Percentiles rank a stretch among this genome's conserved stretches.
These are phyloP conservation scores for Chelon auratus DNA, from an alignment of 2,797 vertebrate species.

Conservation along the genomic window DNA sequence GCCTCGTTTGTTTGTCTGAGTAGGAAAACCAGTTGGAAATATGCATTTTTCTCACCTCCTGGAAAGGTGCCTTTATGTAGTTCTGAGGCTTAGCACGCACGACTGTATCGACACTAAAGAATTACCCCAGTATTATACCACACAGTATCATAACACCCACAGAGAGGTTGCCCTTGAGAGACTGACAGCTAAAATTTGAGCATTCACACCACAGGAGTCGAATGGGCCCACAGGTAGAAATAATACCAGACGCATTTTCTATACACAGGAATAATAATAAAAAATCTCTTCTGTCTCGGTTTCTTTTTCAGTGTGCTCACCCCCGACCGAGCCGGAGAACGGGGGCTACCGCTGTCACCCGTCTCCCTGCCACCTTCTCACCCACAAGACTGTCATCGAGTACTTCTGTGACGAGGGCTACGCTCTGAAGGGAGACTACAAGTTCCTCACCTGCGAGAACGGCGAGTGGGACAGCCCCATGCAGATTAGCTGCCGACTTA, in stretches of 20 bases:
- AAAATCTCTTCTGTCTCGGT: neutral
- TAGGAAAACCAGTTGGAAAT: no score
- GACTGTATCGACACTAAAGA: conserved; percentile 10
- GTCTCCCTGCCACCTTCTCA: conserved; percentile 90
- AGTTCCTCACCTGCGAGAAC: conserved; percentile 95
- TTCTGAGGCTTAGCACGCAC: neutral
- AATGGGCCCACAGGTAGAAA: conserved; percentile 36
- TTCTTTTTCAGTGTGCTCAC: conserved; percentile 87
- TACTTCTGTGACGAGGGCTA: conserved; percentile 97
- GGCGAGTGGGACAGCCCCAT: conserved; percentile 95
- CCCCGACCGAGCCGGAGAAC: conserved; percentile 94
- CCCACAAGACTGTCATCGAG: conserved; percentile 94
- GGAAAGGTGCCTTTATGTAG: neutral
- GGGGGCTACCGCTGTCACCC: conserved; percentile 97
- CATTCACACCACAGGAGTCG: conserved; percentile 23
- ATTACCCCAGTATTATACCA: neutral
- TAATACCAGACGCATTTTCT: neutral
- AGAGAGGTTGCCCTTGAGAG: conserved; percentile 27
- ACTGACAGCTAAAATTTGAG: conserved; percentile 17
- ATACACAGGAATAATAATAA: neutral
- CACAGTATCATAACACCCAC: neutral
- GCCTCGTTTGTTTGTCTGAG: no score
- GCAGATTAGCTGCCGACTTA: conserved; percentile 95
- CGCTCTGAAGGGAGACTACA: conserved; percentile 94
- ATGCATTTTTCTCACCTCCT: no score